phyloP scores from a whole-genome alignment of 35 echinoderm and acorn worm species.

The Ophiothrix spiculata region DNA sequence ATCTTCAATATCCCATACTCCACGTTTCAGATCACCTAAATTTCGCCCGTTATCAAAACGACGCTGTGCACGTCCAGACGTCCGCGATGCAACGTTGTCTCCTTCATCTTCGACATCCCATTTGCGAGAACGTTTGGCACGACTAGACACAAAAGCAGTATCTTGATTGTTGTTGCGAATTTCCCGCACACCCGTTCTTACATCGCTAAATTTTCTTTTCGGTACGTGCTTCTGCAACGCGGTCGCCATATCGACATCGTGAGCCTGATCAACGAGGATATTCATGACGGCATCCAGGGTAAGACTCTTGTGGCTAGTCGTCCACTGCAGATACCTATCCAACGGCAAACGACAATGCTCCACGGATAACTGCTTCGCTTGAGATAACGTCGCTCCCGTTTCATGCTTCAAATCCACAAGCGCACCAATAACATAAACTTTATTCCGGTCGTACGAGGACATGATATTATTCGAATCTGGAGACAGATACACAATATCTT shows the following conservation, averaged over 20 bases:
- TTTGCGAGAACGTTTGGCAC: neutral
- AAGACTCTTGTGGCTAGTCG: slow-evolving; percentile 44
- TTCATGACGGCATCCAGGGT: slow-evolving; percentile 77
- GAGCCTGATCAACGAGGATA: slow-evolving; percentile 62
- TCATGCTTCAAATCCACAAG: slow-evolving; percentile 62
- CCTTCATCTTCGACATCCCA: neutral
- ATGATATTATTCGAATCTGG: slow-evolving; percentile 84
- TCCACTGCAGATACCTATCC: neutral
- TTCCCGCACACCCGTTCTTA: neutral
- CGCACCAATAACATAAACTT: slow-evolving; percentile 81
- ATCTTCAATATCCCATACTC: no score
- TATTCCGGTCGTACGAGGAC: slow-evolving; percentile 62
- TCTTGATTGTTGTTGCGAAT: neutral
- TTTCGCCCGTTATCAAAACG: no score
- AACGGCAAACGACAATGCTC: slow-evolving; percentile 65
- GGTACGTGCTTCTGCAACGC: slow-evolving; percentile 76
- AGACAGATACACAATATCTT: slow-evolving; percentile 68
- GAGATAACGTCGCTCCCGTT: slow-evolving; percentile 63
- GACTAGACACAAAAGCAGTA: neutral
- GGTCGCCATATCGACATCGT: slow-evolving; percentile 55
- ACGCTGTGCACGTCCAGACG: no score
- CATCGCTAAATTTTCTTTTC: slow-evolving; percentile 31
- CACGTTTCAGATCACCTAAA: no score
- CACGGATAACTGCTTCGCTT: slow-evolving; percentile 64
- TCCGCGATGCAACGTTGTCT: neutral